Base-by-base conservation (phyloP, 2,888 invertebrate species). In the Prenolepis imparis region DNA sequence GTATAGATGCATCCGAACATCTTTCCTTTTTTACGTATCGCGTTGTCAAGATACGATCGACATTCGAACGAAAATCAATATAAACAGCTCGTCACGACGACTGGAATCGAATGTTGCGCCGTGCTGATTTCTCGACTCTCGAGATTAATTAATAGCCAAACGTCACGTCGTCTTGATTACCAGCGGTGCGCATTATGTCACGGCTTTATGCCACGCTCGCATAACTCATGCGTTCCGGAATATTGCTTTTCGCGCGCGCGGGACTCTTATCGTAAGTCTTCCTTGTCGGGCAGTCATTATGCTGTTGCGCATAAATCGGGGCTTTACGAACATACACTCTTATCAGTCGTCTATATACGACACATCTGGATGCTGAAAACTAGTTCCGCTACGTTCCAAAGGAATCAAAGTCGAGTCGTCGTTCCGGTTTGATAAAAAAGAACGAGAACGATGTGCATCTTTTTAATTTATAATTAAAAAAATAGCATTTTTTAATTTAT, bases 211-310 rank as follows among this genome's bases (percentile, higher is more conserved):
- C 41, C 21, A 70, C 32, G 59, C 73, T 72, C 44, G 72, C 72
- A n/a, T 24, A 24, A 32, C 57, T 80, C 61, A 55, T 57, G 55
- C 68, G 57, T 68, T 68, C 57, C 57, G 77, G 77, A 77, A 55
- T 77, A 80, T 80, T 73, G 80, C 73, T 73, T 80, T 73, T n/a
- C 73, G 36, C 39, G 44, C 59, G 36, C 41, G 52, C 24, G 73
- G 61, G 8, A 52, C 52, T 52, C 80, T 80, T 80, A 80, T 80
- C 80, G 48, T n/a, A 73, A 73, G 73, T 61, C 80, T 73, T 80
- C 80, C 73, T 73, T 48, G 70, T 80, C 48, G 70, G 36, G 21
- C 36, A 44, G 61, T 61, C 80, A 44, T 77, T 68, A 77, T 55
- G 77, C 28, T 41, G 57, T 36, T 28, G 55, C 68, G 77, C 68